phyloP scores from a whole-genome alignment of 1,140 invertebrate species.

The Trigoniulus corallinus region DNA sequence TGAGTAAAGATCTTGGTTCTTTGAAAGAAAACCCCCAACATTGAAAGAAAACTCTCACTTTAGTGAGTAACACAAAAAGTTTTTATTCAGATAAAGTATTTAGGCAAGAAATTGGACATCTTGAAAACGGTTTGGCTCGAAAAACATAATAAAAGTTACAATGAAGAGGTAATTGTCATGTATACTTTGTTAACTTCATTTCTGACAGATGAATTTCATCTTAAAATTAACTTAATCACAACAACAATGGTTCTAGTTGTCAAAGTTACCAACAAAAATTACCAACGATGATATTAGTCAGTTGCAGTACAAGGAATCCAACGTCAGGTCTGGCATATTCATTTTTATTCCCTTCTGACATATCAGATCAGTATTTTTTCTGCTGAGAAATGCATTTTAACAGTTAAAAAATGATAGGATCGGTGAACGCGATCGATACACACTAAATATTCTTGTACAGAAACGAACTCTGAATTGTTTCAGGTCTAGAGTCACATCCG shows the following conservation, averaged over 20 bases:
- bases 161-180: conserved; percentile 21
- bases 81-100: conserved; percentile 48
- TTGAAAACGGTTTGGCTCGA: conserved; percentile 71
- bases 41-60: not conserved
- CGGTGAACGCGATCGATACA: not conserved
- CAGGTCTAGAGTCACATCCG: too few relatives aligned
- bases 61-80: too few relatives aligned
- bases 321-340: too few relatives aligned
- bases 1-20: conserved; percentile 15
- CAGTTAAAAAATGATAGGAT: not conserved
- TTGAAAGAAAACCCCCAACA: not conserved
- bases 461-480: too few relatives aligned
- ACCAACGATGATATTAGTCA: too few relatives aligned
- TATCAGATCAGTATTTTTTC: not conserved
- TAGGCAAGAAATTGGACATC: conserved; percentile 65
- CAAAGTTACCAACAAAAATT: too few relatives aligned
- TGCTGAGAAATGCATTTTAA: not conserved
- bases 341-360: too few relatives aligned
- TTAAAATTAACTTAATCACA: too few relatives aligned
- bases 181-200: not conserved
- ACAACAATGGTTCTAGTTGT: too few relatives aligned
- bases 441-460: not conserved
- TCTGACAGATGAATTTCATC: too few relatives aligned
- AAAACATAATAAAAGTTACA: conserved; percentile 26
- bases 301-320: too few relatives aligned